Conservation (phyloP, 2,797 vertebrate genomes). For the Sebastes variabilis region DNA sequence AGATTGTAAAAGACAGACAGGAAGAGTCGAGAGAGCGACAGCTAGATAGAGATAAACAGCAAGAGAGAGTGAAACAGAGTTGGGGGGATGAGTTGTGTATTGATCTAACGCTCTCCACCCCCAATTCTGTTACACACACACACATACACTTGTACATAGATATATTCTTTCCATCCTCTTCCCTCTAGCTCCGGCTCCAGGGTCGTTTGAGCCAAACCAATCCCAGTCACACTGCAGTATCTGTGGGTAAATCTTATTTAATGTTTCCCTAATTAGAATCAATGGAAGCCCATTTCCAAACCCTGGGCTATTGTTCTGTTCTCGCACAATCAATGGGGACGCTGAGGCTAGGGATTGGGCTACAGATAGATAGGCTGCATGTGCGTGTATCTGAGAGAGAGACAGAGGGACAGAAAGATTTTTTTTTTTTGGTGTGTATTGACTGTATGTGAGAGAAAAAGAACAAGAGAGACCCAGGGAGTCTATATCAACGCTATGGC, state of each 20-base stretch:
- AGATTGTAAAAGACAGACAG: slow-evolving; percentile 66
- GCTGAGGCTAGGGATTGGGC: slow-evolving; percentile 71
- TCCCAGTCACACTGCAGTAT: slow-evolving; percentile 82
- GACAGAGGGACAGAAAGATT: slow-evolving; percentile 50
- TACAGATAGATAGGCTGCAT: slow-evolving; percentile 61
- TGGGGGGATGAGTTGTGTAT: slow-evolving; percentile 68
- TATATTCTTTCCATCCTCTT: slow-evolving; percentile 55
- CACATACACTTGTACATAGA: not conserved
- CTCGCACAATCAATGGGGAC: slow-evolving; percentile 87
- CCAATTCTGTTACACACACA: slow-evolving; percentile 44
- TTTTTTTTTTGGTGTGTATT: slow-evolving; percentile 44
- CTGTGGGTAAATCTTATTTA: slow-evolving; percentile 96
- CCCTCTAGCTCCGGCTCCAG: slow-evolving; percentile 38
- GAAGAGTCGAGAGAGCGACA: slow-evolving; percentile 57
- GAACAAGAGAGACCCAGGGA: slow-evolving; percentile 31
- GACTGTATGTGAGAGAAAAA: slow-evolving; percentile 47
- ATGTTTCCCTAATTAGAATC: slow-evolving; percentile 99
- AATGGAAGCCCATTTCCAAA: slow-evolving; percentile 96
- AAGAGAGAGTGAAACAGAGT: slow-evolving; percentile 57
- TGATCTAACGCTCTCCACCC: slow-evolving; percentile 66
- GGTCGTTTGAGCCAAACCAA: slow-evolving; percentile 67
- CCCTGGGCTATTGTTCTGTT: slow-evolving; percentile 84
- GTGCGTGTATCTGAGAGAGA: slow-evolving; percentile 58
- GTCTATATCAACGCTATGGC: slow-evolving; percentile 26
- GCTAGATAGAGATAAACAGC: slow-evolving; percentile 67